phyloP scores from a whole-genome alignment of 2,113 vertebrate genomes.

The Oryzias woworae region DNA sequence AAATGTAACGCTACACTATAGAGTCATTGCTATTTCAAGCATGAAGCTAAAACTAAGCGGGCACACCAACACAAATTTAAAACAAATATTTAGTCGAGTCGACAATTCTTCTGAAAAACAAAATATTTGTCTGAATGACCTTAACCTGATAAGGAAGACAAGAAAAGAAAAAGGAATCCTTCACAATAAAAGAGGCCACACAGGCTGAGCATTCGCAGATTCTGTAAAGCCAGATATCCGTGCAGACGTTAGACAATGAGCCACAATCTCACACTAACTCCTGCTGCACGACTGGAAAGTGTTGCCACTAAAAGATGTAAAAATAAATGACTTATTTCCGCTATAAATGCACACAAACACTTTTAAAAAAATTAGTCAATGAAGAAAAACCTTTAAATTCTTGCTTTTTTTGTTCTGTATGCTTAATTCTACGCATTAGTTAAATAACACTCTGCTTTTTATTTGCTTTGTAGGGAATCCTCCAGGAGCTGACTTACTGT shows the following conservation, averaged over 20 bases:
- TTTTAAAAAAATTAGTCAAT: too few relatives aligned
- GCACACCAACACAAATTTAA: conserved; percentile 15
- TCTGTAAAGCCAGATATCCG: neutral
- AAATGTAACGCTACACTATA: conserved; percentile 68
- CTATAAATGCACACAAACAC: too few relatives aligned
- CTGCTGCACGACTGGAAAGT: too few relatives aligned
- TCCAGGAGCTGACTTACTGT: too few relatives aligned
- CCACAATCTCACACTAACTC: neutral
- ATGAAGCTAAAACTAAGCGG: conserved; percentile 57
- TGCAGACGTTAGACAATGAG: neutral
- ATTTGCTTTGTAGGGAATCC: too few relatives aligned
- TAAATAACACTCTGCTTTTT: too few relatives aligned
- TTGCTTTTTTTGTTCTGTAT: too few relatives aligned
- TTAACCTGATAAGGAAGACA: neutral
- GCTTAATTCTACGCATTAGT: too few relatives aligned
- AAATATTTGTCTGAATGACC: neutral
- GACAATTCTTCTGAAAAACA: conserved; percentile 1
- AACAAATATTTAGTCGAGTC: neutral
- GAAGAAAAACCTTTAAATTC: too few relatives aligned
- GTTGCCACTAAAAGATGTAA: too few relatives aligned
- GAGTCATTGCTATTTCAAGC: conserved; percentile 58
- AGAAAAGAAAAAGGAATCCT: neutral
- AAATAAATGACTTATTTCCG: too few relatives aligned
- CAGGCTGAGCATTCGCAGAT: neutral
- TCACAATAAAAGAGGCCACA: neutral